Evolutionary conservation across 2,113 vertebrate genomes (phyloP), one percentile per base, ranked within the genome.

Genomic region (Cyanoderma ruficeps): DNA sequence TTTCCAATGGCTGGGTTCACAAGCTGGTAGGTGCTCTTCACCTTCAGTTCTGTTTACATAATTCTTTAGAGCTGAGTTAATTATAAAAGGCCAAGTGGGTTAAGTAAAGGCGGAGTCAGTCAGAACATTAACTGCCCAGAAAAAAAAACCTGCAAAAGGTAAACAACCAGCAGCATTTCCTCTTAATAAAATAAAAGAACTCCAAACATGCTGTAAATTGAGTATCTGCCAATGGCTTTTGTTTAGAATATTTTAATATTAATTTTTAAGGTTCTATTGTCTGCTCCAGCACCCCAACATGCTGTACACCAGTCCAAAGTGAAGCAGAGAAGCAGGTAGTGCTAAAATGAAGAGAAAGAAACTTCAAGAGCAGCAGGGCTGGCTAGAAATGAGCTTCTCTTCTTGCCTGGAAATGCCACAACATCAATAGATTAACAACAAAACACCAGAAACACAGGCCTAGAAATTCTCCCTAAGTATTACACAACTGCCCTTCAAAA

Each of bases 331-430:
- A 90, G 59, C 35, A 79, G 42, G 35, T 3, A 96, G 35, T 8
- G 4, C 53, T 65, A 72, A 83, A 59, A 50, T 3, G 3, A 35
- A 83, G 50, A 55, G 57, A 71, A 78, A 93, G 55, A 53, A 85
- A 74, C 60, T 91, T 85, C 37, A 83, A 46, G 37, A 91, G 72
- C 20, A 50, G 11, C 39, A 64, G 35, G 46, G 68, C 87, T 96
- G 85, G 82, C 82, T 83, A 59, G 87, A 90, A 95, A 92, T 64
- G 16, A 72, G 72, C n/a, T 94, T 49, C 41, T 85, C 70, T 93
- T 77, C 76, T 80, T 90, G 90, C 28, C 33, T 87, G 93, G 64
- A 80, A 96, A 94, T 22, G 83, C 65, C 60, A 91, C 88, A 83
- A 55, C 76, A 63, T 83, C 92, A 92, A 81, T 11, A 87, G 80